Base-by-base conservation (phyloP, 1,140 invertebrate genomes). In the Aphelinus atriplicis region DNA sequence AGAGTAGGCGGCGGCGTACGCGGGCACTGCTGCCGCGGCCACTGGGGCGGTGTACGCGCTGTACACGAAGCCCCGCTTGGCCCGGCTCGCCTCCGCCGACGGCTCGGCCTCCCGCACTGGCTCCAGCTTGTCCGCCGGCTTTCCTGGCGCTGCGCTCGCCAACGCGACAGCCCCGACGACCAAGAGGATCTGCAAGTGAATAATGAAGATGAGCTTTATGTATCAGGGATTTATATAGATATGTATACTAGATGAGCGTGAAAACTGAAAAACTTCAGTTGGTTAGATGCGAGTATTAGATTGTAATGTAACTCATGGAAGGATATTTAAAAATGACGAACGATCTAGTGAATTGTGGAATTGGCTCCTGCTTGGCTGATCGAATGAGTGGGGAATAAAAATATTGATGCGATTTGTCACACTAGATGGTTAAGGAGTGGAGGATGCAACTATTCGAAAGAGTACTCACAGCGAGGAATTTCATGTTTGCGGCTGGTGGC, bases 391-490 rank as follows among this genome's bases (percentile, higher is more conserved):
- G 26, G 0, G 26, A 26, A 26, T 26, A 26, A 26, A 26, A 26
- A 26, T 26, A 26, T 26, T 26, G 26, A 26, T 26, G 26, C 26
- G 26, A 26, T 26, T 26, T 55, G 68, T 63, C 50, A 63, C 5
- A 56, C 48, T 62, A 46, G 7, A 10, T 0, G 1, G 7, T 1
- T 4, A 26, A 3, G 3, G 7, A 26, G 60, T 42, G 60, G 60
- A 43, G 43, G 26, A 43, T 42, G 60, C 7, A 9, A 42, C 6
- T 56, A 47, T 45, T 48, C 3, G 53, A 53, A 66, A 3, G 48
- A 64, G 48, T 69, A 75, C 73, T 75, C 42, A 75, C 73, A n/a
- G 55, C n/a, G 60, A 70, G 70, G 73, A 70, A 75, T 64, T 75
- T 75, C 73, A 75, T 75, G 53, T 75, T 75, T 60, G 45, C 50